Evolutionary conservation across 2,113 vertebrate species (phyloP).

Genomic region (Cettia cetti): DNA sequence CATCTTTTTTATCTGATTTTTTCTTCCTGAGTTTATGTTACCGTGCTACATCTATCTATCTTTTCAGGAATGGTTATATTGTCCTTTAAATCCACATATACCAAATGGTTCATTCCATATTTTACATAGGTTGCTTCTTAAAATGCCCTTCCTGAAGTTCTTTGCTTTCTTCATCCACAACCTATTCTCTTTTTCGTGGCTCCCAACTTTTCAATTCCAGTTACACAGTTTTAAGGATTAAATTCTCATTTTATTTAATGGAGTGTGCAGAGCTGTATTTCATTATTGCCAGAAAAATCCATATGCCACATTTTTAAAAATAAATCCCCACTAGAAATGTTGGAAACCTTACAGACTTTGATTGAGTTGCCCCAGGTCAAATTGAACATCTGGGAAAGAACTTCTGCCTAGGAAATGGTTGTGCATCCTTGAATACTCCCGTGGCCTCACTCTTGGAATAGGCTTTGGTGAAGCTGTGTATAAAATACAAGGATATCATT

Average conservation of each 20-base stretch:
- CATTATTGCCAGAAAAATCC: conserved; percentile 73
- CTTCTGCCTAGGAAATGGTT: conserved; percentile 64
- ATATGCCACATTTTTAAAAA: conserved; percentile 72
- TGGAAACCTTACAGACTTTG: conserved; percentile 76
- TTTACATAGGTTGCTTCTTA: not conserved
- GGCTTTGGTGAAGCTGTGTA: conserved; percentile 38
- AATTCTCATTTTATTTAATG: conserved; percentile 61
- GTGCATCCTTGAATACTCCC: conserved; percentile 70
- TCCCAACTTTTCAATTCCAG: not conserved
- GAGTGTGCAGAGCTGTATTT: conserved; percentile 27
- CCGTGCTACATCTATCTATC: not conserved
- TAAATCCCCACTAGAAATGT: conserved; percentile 69
- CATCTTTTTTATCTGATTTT: not conserved
- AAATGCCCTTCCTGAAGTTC: not conserved
- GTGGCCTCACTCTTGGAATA: conserved; percentile 57
- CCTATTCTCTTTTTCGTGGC: not conserved
- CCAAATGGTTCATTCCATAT: not conserved
- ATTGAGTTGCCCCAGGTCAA: conserved; percentile 78
- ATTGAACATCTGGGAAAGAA: conserved; percentile 77
- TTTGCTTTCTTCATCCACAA: not conserved
- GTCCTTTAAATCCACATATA: not conserved
- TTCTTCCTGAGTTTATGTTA: not conserved
- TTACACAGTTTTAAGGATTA: conserved; percentile 11
- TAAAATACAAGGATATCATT: conserved; percentile 57
- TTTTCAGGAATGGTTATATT: not conserved